These are phyloP conservation scores for Tapirus terrestris DNA, from an alignment of 2,113 vertebrate species.

Conservation along the genomic window DNA sequence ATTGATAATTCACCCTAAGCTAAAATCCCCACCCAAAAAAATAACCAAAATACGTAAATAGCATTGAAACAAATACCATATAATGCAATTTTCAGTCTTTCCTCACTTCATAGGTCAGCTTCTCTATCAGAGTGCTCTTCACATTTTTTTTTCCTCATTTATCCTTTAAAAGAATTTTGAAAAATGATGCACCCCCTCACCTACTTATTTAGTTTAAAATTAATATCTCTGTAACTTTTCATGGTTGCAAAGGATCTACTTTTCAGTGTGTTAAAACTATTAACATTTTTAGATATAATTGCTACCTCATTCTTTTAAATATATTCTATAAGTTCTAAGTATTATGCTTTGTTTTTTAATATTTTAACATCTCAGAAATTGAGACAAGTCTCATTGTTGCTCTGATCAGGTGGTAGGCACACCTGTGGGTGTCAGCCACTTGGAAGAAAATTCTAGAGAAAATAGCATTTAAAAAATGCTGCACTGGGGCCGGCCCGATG, in stretches of 20 bases:
- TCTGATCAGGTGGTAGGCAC: not conserved
- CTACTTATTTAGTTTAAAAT: not conserved
- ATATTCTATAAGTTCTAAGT: not conserved
- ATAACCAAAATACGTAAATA: not conserved
- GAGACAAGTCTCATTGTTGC: not conserved
- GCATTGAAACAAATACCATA: not conserved
- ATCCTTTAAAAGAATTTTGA: not conserved
- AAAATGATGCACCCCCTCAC: not conserved
- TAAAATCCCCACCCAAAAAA: not conserved
- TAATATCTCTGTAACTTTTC: not conserved
- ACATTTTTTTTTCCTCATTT: not conserved
- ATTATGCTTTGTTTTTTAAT: not conserved
- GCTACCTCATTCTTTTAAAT: not conserved
- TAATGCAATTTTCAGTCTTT: not conserved
- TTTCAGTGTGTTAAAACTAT: not conserved
- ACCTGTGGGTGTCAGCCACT: not conserved
- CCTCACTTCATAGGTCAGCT: not conserved
- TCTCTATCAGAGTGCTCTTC: not conserved
- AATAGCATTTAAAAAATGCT: not conserved
- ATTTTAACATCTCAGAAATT: constrained; percentile 28
- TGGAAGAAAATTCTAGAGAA: not conserved
- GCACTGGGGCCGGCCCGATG: not conserved
- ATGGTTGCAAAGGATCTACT: not conserved
- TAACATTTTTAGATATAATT: not conserved
- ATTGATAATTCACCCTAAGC: not conserved